phyloP scores from a whole-genome alignment of 2,888 invertebrate species.

The Gibbula magus region DNA sequence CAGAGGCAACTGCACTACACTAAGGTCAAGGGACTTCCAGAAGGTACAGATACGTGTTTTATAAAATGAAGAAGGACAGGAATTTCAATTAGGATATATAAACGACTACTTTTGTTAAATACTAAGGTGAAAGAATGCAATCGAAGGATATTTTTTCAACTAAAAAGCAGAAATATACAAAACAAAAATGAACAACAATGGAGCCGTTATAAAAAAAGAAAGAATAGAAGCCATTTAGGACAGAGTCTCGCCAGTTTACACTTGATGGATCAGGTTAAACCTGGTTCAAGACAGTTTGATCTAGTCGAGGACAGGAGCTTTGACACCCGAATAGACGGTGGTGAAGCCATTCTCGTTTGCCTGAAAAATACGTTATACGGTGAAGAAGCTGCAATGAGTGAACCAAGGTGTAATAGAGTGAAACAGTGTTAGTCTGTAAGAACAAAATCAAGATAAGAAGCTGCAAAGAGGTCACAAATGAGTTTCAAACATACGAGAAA shows the following conservation, averaged over 20 bases:
- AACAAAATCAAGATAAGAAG: no score
- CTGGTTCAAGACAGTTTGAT: background rate
- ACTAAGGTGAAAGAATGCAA: no score
- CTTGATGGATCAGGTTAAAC: background rate
- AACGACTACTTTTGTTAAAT: no score
- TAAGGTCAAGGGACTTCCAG: no score
- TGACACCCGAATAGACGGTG: conserved; percentile 10
- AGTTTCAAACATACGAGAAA: no score
- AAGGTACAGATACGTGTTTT: background rate
- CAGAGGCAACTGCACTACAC: no score
- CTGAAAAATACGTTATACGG: background rate
- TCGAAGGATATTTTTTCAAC: no score
- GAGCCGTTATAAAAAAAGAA: background rate
- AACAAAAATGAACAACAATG: no score
- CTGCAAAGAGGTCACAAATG: no score
- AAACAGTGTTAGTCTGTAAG: no score
- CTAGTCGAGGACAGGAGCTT: conserved; percentile 16
- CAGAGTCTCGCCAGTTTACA: background rate
- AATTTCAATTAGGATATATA: background rate
- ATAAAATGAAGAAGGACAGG: background rate
- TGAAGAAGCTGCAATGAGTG: background rate
- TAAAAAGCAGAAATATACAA: no score
- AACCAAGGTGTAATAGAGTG: no score
- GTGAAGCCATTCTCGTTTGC: conserved; percentile 17
- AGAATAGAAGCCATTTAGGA: background rate